Conservation (phyloP, 30 jellyfish, hydroid and myxozoan species). For the Turritopsis dohrnii region DNA sequence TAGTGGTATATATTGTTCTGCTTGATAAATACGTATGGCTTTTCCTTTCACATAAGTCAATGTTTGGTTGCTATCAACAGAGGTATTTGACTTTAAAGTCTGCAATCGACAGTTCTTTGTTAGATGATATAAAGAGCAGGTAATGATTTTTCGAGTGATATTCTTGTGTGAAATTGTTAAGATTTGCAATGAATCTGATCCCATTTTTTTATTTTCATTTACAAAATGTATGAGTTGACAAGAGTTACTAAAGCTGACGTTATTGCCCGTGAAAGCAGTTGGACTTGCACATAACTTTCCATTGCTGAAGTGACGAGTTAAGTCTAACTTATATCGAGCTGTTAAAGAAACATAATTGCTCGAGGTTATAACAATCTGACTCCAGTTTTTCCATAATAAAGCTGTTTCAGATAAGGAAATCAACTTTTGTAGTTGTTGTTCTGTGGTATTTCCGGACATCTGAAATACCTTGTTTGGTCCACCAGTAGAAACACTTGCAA, state of each 20-base stretch:
- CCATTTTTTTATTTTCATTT: background rate
- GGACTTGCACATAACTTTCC: background rate
- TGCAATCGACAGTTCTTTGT: background rate
- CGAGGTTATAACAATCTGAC: background rate
- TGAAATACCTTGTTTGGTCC: background rate
- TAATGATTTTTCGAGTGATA: background rate
- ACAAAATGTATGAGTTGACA: background rate
- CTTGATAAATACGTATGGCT: background rate
- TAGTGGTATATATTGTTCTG: background rate
- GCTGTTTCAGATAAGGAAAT: background rate
- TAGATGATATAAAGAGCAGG: background rate
- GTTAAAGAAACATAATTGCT: background rate
- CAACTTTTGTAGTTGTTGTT: background rate
- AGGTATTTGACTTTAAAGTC: background rate
- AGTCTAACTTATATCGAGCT: background rate
- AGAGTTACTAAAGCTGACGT: background rate
- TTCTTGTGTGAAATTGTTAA: background rate
- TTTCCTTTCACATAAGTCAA: background rate
- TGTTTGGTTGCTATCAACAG: background rate
- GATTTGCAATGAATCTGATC: background rate
- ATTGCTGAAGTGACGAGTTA: background rate
- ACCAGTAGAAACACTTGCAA: background rate
- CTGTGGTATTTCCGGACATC: background rate
- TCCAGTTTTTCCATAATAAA: background rate
- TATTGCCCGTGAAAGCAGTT: background rate